Base-by-base conservation (phyloP, 2,797 vertebrate species). In the Erpetoichthys calabaricus region DNA sequence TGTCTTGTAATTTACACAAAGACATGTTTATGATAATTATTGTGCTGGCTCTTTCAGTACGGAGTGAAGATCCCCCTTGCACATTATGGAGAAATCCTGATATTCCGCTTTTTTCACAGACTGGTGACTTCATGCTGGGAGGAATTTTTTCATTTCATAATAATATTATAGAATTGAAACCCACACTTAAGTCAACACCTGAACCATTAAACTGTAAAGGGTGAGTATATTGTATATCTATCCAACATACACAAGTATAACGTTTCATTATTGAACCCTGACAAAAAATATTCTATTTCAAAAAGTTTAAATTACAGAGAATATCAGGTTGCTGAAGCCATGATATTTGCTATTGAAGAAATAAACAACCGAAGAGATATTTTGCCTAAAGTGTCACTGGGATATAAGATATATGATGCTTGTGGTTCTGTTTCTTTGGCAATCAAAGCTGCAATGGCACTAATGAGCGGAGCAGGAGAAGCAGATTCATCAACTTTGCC, bases 131-230 rank as follows among this genome's bases (percentile, higher is more conserved):
- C 44, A 6, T 72, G 58, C 62, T 79, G 44, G 79, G 74, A 3
- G 77, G 74, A 4, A 69, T 73, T 58, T 80, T 81, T 52, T 67
- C 74, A 25, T 68, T 81, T 3, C 75, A 80, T 44, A 8, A 57
- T 50, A 65, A 72, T 45, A 62, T 59, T 52, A 47, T 64, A 8
- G 64, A 60, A 25, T 55, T 63, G 55, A 65, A 58, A 5, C 46
- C 71, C 45, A 66, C 67, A 59, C 79, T 74, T 62, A 75, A 66
- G 51, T 52, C 5, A 42, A 8, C 60, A 47, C 79, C 79, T 57
- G 71, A 74, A 45, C 63, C 64, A 3, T 54, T 67, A 3, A 62
- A 42, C 47, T 81, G 79, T 57, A 66, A 53, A 4, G 43, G 7
- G 7, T 4, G 8, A 45, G n/a, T 41, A 3, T 43, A 25, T 25